phyloP scores from a whole-genome alignment of 2,888 invertebrate species.

The Drosophila melanosoma region DNA sequence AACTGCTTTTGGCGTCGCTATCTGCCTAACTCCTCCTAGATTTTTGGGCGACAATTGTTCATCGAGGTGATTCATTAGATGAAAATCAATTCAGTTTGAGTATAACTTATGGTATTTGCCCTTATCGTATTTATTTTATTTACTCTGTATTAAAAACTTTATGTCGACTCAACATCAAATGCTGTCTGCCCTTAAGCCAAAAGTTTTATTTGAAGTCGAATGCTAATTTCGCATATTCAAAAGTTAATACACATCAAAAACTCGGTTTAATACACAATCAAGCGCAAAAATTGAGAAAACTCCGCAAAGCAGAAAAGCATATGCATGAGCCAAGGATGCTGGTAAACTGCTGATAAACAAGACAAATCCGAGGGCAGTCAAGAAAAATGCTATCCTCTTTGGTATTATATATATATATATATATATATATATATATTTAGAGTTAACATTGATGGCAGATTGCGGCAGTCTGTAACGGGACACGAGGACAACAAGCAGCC shows the following conservation, averaged over 20 bases:
- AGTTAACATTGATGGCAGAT: conserved; percentile 63
- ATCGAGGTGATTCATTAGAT: conserved; percentile 15
- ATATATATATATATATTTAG: conserved; percentile 21
- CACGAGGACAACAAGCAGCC: conserved; percentile 16
- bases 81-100: neutral
- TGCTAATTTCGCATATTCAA: conserved; percentile 32
- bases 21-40: neutral
- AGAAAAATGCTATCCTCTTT: conserved; percentile 29
- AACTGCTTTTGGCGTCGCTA: conserved; percentile 9
- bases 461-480: conserved; percentile 46
- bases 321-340: conserved; percentile 43
- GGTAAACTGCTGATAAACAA: conserved; percentile 57
- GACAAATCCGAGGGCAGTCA: conserved; percentile 29
- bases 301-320: conserved; percentile 35
- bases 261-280: conserved; percentile 52
- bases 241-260: conserved; percentile 40
- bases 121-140: conserved; percentile 73
- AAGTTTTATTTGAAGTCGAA: conserved; percentile 29
- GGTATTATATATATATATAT: conserved; percentile 24
- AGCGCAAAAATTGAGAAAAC: conserved; percentile 42
- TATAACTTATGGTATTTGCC: neutral
- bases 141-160: conserved; percentile 58
- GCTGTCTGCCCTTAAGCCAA: neutral
- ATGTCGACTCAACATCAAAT: neutral
- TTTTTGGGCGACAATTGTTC: neutral